Percentiles rank a stretch among this genome's conserved stretches.
phyloP scores from a whole-genome alignment of 2,797 vertebrate genomes.

The Heteromormyrus szaboi region DNA sequence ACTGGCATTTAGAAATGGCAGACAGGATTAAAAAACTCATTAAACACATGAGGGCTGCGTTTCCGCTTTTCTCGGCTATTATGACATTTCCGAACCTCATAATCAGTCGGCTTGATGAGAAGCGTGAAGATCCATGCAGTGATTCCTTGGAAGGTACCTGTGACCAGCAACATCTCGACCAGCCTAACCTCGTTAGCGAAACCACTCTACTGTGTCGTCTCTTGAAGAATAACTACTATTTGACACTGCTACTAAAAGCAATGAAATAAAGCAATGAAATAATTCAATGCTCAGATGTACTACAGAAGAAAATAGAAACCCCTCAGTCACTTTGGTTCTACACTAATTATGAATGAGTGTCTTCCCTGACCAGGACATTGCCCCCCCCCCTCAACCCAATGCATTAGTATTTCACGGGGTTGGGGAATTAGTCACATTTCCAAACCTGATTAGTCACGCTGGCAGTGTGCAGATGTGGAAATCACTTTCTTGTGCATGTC shows the following conservation, averaged over 20 bases:
- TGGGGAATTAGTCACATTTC: conserved; percentile 60
- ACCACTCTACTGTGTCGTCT: not conserved
- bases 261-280: not conserved
- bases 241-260: not conserved
- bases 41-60: not conserved
- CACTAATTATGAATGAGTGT: not conserved
- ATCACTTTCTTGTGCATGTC: conserved; percentile 82
- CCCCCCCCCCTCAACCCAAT: not conserved
- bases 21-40: conserved; percentile 14
- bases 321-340: not conserved
- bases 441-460: conserved; percentile 76
- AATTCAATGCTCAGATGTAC: not conserved
- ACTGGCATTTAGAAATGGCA: not conserved
- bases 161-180: not conserved
- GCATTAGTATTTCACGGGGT: conserved; percentile 60
- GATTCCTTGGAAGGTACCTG: not conserved
- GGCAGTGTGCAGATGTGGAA: conserved; percentile 72
- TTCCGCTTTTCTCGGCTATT: not conserved
- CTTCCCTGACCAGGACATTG: not conserved
- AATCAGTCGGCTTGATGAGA: not conserved
- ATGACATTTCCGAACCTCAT: not conserved
- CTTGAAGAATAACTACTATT: not conserved
- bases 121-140: not conserved
- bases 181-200: not conserved
- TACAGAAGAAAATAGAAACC: not conserved